Evolutionary conservation across 2,113 vertebrate genomes (phyloP).

Genomic region (Corynorhinus townsendii): DNA sequence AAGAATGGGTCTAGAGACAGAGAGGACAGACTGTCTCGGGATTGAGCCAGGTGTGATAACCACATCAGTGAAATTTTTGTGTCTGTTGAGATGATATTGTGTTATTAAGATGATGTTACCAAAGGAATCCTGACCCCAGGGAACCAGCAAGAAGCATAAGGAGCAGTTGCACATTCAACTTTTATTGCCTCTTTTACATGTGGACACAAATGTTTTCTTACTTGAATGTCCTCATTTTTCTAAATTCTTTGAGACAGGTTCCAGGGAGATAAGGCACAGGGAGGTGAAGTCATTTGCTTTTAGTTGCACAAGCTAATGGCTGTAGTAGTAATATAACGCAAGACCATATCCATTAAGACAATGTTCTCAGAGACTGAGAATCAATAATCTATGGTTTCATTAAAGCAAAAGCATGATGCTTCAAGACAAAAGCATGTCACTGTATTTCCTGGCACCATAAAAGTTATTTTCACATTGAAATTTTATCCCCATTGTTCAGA

Average conservation of each 20-base stretch:
- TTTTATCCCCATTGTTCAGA: not conserved
- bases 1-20: not conserved
- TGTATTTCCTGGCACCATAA: conserved; percentile 41
- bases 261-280: not conserved
- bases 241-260: conserved; percentile 10
- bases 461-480: conserved; percentile 14
- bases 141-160: not conserved
- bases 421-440: conserved; percentile 33
- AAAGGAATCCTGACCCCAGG: not conserved
- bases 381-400: conserved; percentile 53
- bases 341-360: conserved; percentile 55
- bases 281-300: conserved; percentile 56
- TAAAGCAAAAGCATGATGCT: conserved; percentile 27
- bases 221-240: not conserved
- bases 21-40: not conserved
- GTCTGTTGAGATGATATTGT: not conserved
- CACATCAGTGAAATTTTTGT: not conserved
- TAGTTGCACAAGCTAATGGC: conserved; percentile 42
- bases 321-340: not conserved
- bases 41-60: not conserved
- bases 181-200: not conserved
- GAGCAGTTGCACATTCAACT: not conserved
- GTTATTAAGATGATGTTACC: not conserved
- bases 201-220: conserved; percentile 14
- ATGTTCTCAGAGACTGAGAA: conserved; percentile 21